phyloP scores from a whole-genome alignment of 2,797 vertebrate species.

The Taenioides sp. region DNA sequence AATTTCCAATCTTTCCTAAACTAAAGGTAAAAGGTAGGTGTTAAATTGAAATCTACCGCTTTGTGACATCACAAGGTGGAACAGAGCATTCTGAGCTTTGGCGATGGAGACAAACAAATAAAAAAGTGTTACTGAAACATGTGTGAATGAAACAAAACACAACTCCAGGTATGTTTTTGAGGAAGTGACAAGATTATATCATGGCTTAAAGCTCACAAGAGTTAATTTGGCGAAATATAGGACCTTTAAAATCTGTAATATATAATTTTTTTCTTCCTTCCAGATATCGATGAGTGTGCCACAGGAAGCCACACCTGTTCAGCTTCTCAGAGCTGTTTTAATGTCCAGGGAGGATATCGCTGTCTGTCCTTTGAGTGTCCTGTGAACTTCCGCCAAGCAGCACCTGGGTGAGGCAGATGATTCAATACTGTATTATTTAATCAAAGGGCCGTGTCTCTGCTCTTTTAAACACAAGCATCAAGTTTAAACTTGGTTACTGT shows the following conservation, averaged over 20 bases:
- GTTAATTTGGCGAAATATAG: too few species aligned
- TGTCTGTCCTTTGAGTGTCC: conserved; percentile 87
- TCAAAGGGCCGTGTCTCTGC: neutral
- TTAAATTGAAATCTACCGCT: too few species aligned
- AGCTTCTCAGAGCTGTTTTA: conserved; percentile 86
- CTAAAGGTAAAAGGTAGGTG: too few species aligned
- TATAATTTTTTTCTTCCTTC: conserved; percentile 4
- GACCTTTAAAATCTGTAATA: neutral
- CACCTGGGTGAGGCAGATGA: conserved; percentile 80
- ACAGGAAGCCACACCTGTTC: conserved; percentile 85
- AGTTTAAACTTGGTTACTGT: neutral
- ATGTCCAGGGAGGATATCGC: conserved; percentile 87
- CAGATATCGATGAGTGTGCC: conserved; percentile 92
- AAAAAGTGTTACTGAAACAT: too few species aligned
- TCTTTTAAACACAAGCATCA: neutral
- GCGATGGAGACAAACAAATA: too few species aligned
- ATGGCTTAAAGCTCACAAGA: too few species aligned
- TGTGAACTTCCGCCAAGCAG: conserved; percentile 78
- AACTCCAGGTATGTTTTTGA: too few species aligned
- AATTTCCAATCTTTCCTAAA: too few species aligned
- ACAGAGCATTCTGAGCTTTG: too few species aligned
- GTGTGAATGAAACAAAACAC: too few species aligned
- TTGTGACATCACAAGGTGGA: too few species aligned
- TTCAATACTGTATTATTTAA: neutral
- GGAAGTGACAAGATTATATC: too few species aligned